Percentiles rank a stretch among this genome's conserved stretches.
These are phyloP conservation scores for Galaxias olidus DNA, from an alignment of 2,797 vertebrate genomes.

Conservation along the genomic window DNA sequence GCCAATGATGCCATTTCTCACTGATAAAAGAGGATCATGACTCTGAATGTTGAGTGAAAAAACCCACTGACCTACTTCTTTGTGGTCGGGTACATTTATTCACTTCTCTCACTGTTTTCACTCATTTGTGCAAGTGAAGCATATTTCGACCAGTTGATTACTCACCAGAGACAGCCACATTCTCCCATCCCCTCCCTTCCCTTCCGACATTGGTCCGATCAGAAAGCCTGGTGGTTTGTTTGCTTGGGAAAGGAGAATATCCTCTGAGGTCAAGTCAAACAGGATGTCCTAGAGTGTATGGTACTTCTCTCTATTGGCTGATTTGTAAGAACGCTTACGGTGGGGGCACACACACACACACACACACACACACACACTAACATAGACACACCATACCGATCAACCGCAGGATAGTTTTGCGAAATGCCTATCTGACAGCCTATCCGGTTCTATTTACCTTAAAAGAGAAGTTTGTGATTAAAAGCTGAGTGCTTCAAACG, in stretches of 20 bases:
- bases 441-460: conserved; percentile 61
- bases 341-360: conserved; percentile 38
- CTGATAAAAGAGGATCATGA: no score
- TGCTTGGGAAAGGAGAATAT: conserved; percentile 78
- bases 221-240: conserved; percentile 69
- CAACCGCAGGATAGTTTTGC: conserved; percentile 49
- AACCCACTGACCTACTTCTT: no score
- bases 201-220: conserved; percentile 71
- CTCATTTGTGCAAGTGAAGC: conserved; percentile 34
- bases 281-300: conserved; percentile 73
- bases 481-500: conserved; percentile 47
- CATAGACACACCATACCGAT: conserved; percentile 26
- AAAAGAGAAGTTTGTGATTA: conserved; percentile 59
- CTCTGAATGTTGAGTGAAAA: no score
- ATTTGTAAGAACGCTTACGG: conserved; percentile 62
- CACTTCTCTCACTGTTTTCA: background rate
- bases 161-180: conserved; percentile 51
- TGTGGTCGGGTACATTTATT: no score
- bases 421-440: conserved; percentile 55
- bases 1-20: no score
- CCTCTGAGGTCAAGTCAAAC: conserved; percentile 77
- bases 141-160: conserved; percentile 43
- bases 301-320: conserved; percentile 65
- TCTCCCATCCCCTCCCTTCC: conserved; percentile 66
- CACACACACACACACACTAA: conserved; percentile 32